Evolutionary conservation across 2,797 vertebrate species (phyloP).

Genomic region (Ispidina picta): DNA sequence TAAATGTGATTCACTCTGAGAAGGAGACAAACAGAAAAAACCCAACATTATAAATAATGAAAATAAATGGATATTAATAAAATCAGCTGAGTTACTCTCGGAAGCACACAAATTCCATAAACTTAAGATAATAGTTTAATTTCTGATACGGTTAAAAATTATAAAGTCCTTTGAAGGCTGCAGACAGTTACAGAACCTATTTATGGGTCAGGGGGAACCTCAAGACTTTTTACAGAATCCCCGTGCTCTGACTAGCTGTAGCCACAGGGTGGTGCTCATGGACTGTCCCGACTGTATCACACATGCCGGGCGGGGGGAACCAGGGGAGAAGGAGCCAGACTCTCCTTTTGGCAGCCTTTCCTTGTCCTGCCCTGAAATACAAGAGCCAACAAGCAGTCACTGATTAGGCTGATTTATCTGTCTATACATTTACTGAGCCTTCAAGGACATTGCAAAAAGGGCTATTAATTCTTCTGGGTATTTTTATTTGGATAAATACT

Average conservation of each 20-base stretch:
- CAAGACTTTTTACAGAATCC: background rate
- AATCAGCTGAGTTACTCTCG: background rate
- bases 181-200: background rate
- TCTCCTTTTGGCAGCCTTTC: background rate
- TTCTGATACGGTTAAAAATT: background rate
- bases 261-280: constrained; percentile 64
- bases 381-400: background rate
- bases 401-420: background rate
- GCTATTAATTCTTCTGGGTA: background rate
- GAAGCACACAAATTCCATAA: background rate
- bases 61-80: background rate
- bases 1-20: background rate
- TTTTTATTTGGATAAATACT: background rate
- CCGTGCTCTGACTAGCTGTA: background rate
- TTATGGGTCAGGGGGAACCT: background rate
- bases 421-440: background rate
- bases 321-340: background rate
- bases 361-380: background rate
- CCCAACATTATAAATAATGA: background rate
- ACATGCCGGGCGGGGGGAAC: background rate
- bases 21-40: background rate
- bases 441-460: background rate
- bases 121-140: background rate
- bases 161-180: background rate
- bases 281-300: background rate